Evolutionary conservation across 1,140 invertebrate genomes (phyloP), one percentile per base, ranked within the genome.

Genomic region (honey bee (Apis mellifera)): DNA sequence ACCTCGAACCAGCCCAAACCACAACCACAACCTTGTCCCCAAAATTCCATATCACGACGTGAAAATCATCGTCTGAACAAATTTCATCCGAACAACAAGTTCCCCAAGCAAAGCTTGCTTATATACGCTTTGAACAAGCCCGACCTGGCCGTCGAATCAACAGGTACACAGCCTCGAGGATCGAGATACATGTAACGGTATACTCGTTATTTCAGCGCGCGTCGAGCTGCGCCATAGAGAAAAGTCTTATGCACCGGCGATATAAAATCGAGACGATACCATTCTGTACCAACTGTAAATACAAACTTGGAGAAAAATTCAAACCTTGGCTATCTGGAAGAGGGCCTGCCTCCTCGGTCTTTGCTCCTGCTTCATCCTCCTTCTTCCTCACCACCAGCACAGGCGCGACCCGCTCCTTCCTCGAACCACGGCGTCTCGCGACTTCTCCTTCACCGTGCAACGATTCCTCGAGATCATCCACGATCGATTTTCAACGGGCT

Each of bases 281-380:
- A 23, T 7, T 13, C 2, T 62, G 48, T 17, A 50, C 32, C 32
- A 42, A 7, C 5, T 42, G 7, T 7, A 42, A 42, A 7, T 42
- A 42, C 5, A 42, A 42, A 5, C 32, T 42, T 42, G 32, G 0
- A 42, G n/a, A 78, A 60, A 68, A n/a, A 0, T 9, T 87, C 87
- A 55, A 94, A 95, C 95, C 95, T 95, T 95, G 52, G 95, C 93
- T 73, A 95, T 94, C 90, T 95, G 95, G 86, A 95, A 95, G 70
- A 95, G 93, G 26, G 95, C 95, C 85, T 92, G 92, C 78, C 93
- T 92, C 77, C 90, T 91, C 11, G 91, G 90, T 66, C 83, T 90
- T 64, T 88, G 87, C 17, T 94, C 93, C 78, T 94, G 93, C 91
- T 94, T 95, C 94, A 94, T 94, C 57, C 55, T 74, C 82, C 68